A percentile compares a stretch with the other conserved stretches of the same genome.
These are phyloP conservation scores for Platyscapa corneri DNA, from an alignment of 1,140 invertebrate genomes.

Conservation along the genomic window DNA sequence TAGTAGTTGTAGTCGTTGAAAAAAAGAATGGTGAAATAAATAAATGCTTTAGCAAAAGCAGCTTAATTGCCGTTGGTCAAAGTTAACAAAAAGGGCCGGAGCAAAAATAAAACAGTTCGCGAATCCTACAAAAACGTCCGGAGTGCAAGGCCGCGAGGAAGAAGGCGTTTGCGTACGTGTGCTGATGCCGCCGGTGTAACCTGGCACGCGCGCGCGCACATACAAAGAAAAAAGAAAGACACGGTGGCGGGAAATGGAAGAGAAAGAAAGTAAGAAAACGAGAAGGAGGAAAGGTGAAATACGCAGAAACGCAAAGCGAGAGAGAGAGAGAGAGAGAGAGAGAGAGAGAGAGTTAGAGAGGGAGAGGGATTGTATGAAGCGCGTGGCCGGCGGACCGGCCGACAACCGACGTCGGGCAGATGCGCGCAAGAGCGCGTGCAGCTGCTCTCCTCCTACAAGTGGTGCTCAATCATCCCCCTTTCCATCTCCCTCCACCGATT, in stretches of 20 bases:
- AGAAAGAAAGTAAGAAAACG: conserved; percentile 62
- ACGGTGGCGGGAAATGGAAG: conserved; percentile 62
- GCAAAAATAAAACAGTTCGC: conserved; percentile 8
- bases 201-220: conserved; percentile 9
- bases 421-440: conserved; percentile 66
- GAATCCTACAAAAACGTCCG: conserved; percentile 5
- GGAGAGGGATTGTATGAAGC: conserved; percentile 37
- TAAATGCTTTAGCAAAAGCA: conserved; percentile 11
- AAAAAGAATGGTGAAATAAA: conserved; percentile 5
- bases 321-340: no score
- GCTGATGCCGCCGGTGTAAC: not conserved
- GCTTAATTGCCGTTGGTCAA: conserved; percentile 19
- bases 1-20: not conserved
- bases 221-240: conserved; percentile 20
- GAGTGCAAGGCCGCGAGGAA: not conserved
- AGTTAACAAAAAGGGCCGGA: conserved; percentile 9
- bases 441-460: conserved; percentile 74
- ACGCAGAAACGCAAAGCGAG: not conserved
- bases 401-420: conserved; percentile 69
- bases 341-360: not conserved
- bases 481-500: conserved; percentile 7
- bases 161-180: not conserved
- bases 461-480: conserved; percentile 72
- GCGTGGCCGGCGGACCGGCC: conserved; percentile 61
- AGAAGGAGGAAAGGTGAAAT: not conserved